These are phyloP conservation scores for Amphimedon queenslandica DNA, from an alignment of 37 sponge, comb jelly and placozoan genomes.

Conservation along the genomic window DNA sequence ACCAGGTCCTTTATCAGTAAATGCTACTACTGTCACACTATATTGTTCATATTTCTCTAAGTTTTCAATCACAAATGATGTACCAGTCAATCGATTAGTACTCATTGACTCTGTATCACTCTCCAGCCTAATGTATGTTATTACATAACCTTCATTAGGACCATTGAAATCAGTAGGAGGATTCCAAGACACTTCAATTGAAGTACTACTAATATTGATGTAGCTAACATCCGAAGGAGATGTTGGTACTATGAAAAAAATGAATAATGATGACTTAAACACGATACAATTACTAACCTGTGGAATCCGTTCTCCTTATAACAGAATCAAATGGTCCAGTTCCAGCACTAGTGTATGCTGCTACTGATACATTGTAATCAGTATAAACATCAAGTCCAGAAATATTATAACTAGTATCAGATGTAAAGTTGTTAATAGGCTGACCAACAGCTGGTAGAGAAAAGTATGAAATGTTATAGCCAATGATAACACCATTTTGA, in stretches of 20 bases:
- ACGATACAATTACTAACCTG: conserved; percentile 14
- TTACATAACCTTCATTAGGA: neutral
- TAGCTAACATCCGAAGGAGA: conserved; percentile 27
- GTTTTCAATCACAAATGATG: neutral
- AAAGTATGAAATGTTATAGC: conserved; percentile 18
- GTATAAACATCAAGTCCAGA: conserved; percentile 23
- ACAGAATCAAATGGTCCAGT: conserved; percentile 13
- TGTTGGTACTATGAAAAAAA: conserved; percentile 32
- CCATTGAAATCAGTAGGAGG: conserved; percentile 17
- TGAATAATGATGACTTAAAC: neutral
- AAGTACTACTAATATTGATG: conserved; percentile 28
- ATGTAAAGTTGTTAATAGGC: neutral
- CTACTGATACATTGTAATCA: conserved; percentile 27
- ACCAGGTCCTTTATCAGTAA: neutral
- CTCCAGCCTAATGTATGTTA: neutral
- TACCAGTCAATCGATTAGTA: neutral
- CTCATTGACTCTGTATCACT: neutral
- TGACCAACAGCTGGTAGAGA: neutral
- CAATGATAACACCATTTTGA: conserved; percentile 51
- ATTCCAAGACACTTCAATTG: conserved; percentile 47
- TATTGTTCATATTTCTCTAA: conserved; percentile 8
- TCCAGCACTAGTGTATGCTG: conserved; percentile 24
- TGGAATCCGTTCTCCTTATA: conserved; percentile 14
- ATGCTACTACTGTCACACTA: neutral
- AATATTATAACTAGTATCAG: neutral